These are phyloP conservation scores for Hiodon alosoides DNA, from an alignment of 2,113 vertebrate species.

Conservation along the genomic window DNA sequence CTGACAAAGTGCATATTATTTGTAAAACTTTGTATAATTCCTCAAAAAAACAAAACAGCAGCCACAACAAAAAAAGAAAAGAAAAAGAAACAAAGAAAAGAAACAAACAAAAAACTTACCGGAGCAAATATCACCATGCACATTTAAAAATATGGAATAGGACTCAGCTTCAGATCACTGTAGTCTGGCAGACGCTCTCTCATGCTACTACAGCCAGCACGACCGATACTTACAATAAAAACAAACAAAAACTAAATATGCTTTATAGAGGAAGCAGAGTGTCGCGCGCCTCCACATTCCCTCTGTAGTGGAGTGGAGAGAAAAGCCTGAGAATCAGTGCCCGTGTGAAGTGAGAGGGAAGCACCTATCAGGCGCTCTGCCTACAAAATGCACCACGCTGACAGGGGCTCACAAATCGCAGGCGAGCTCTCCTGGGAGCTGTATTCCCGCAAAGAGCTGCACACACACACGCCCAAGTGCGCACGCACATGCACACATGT, in stretches of 20 bases:
- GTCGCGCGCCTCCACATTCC: background rate
- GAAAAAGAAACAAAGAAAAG: background rate
- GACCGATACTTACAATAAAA: conserved; percentile 29
- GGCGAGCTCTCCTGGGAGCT: no score
- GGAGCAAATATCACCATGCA: conserved; percentile 69
- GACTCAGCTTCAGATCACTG: conserved; percentile 30
- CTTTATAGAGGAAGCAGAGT: background rate
- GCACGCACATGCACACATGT: background rate
- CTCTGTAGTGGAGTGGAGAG: background rate
- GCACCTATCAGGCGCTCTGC: conserved; percentile 18
- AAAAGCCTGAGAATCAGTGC: conserved; percentile 24
- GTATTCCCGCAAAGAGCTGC: background rate
- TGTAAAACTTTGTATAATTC: background rate
- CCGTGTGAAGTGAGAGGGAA: conserved; percentile 3
- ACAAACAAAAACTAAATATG: background rate
- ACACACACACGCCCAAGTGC: background rate
- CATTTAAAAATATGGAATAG: conserved; percentile 55
- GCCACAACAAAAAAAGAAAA: background rate
- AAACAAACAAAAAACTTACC: conserved; percentile 47
- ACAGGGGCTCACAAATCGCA: no score
- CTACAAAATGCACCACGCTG: no score
- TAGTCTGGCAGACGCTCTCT: conserved; percentile 30
- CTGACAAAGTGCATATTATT: no score
- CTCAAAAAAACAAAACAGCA: background rate
- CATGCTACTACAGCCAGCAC: conserved; percentile 29